Evolutionary conservation across 2,888 invertebrate genomes (phyloP).

Genomic region (Spodoptera exigua): DNA sequence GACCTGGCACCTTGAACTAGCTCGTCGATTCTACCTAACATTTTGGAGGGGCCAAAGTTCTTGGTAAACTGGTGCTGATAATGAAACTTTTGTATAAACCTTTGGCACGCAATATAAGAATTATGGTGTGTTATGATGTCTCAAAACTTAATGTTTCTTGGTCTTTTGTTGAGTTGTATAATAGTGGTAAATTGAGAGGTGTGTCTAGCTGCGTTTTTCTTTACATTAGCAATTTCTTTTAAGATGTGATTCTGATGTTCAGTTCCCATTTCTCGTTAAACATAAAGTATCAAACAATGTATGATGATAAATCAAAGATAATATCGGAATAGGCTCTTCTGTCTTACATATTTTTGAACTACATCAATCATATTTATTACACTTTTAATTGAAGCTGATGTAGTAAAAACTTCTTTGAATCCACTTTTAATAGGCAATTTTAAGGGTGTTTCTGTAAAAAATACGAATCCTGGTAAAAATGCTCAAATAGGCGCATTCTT

Average conservation of each 20-base stretch:
- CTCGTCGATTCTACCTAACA: constrained; percentile 9
- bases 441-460: too few species aligned
- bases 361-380: too few species aligned
- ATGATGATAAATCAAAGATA: too few species aligned
- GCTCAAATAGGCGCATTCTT: too few species aligned
- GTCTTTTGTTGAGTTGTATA: constrained; percentile 66
- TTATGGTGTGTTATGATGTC: constrained; percentile 76
- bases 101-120: constrained; percentile 83
- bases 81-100: constrained; percentile 65
- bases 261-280: too few species aligned
- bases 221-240: constrained; percentile 14
- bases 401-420: too few species aligned
- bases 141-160: constrained; percentile 69
- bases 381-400: too few species aligned
- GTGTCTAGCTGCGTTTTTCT: constrained; percentile 33
- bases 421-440: too few species aligned
- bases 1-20: constrained; percentile 47
- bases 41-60: constrained; percentile 41
- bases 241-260: neutral
- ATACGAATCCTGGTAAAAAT: too few species aligned
- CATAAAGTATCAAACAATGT: too few species aligned
- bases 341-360: too few species aligned
- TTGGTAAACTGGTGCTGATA: constrained; percentile 41
- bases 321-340: too few species aligned
- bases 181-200: constrained; percentile 51